A percentile compares a stretch with the other conserved stretches of the same genome.
Evolutionary conservation across 2,113 vertebrate genomes (phyloP).

Genomic region (Mormoops blainvillei): DNA sequence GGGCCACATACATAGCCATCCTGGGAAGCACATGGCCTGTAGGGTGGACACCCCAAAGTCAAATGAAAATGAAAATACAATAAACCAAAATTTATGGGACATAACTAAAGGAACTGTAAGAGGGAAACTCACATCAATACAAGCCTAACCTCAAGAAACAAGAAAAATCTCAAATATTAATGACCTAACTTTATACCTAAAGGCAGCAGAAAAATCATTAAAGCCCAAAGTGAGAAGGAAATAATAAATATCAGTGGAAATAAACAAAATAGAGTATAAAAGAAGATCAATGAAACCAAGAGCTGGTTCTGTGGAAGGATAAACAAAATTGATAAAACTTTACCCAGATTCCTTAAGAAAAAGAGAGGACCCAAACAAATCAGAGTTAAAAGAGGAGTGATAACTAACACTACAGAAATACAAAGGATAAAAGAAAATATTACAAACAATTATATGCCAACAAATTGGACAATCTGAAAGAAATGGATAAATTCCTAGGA

Average conservation of each 20-base stretch:
- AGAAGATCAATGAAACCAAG: neutral
- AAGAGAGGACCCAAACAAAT: neutral
- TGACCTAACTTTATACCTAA: neutral
- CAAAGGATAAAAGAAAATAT: neutral
- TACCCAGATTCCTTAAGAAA: neutral
- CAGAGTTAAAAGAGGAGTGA: neutral
- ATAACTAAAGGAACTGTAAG: neutral
- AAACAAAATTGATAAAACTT: neutral
- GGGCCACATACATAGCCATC: no score
- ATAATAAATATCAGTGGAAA: neutral
- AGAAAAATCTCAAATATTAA: neutral
- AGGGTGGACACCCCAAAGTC: neutral
- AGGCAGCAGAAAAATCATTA: neutral
- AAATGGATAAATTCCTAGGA: no score
- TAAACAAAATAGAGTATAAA: neutral
- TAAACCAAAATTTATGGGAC: neutral
- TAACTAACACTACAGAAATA: neutral
- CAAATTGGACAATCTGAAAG: neutral
- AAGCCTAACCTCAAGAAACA: neutral
- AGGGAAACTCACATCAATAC: neutral
- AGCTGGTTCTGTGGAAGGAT: neutral
- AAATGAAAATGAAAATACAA: neutral
- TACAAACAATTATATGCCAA: neutral
- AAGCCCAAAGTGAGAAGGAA: neutral
- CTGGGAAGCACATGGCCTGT: no score